Base-by-base conservation (phyloP, 2,113 vertebrate species). In the Halichoeres trimaculatus region DNA sequence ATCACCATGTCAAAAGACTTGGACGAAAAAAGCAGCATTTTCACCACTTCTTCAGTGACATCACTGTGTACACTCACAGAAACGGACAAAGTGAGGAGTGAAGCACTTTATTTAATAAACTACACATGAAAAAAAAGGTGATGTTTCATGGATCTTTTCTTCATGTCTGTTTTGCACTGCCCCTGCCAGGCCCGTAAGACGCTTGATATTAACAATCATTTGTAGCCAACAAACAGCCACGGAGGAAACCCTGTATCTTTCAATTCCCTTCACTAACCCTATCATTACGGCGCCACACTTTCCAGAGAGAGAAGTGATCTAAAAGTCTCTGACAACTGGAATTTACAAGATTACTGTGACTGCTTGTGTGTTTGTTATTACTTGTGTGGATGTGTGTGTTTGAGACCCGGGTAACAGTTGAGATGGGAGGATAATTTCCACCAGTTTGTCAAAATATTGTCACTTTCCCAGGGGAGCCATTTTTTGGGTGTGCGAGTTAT, bases 371-470 rank as follows among this genome's bases (percentile, higher is more conserved):
- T 62, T 81, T n/a, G n/a, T 1, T 12, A 47, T 4, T 43, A 10
- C 10, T 36, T 70, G 24, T 66, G 23, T 20, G 14, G 10, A 19
- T 26, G 26, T 40, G 45, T 54, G 47, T 63, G 63, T 48, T 74
- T 20, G 22, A 54, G 34, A 45, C n/a, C 4, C 48, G 36, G 65
- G 59, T 59, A 72, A 41, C 34, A 63, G 35, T 41, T 59, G 67
- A 22, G 35, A 78, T 58, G 36, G 51, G 48, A 68, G 52, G 59
- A 73, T 83, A 51, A 85, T 77, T 84, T 89, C 58, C 34, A 26
- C 19, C 16, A 59, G 57, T 85, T 87, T 87, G 81, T 90, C 81
- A 88, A 85, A 88, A 90, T 77, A 81, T 80, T 83, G 73, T 77
- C 70, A 74, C 23, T 76, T 76, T 61, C 60, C 61, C 52, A 24